Evolutionary conservation across 2,888 invertebrate species (phyloP), one percentile per base, ranked within the genome.

Genomic region (Acrocyrtus sp.): DNA sequence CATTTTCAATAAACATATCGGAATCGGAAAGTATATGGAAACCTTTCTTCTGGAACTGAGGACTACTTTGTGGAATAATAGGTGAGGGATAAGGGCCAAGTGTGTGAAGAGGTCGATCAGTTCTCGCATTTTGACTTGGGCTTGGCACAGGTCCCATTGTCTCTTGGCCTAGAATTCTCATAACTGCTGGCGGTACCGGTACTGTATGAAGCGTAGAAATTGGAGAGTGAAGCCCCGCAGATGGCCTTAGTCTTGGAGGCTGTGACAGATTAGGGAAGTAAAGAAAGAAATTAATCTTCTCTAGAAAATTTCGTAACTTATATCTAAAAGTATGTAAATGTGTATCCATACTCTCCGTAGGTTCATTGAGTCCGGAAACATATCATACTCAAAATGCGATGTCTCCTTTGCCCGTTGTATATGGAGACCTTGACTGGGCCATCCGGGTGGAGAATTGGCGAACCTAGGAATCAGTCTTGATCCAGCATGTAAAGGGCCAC

Each of bases 371-470:
- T 27, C 39, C 4, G 51, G 62, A 24, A 62, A 6, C 2, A 62
- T 51, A 51, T 62, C 62, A 51, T 62, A 62, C 22, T 62, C 62
- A 50, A 50, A 62, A 24, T 62, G 62, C 10, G 62, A 62, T 1
- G 27, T 24, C 22, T 62, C 62, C 26, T 62, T 41, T n/a, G 62
- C 62, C n/a, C 41, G 15, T 41, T 62, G 62, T 26, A 62, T 51
- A 15, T 60, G 60, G 5, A 48, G 34, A 6, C 34, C 29, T 6
- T 48, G 47, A 22, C 8, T 51, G 6, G 62, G 62, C 62, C 62
- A 62, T 10, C 3, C 24, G 15, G 57, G 3, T 24, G 8, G 50
- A 17, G 57, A 6, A n/a, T n/a, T 17, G 58, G 22, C 6, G 43
- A 27, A 2, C 45, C 2, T 58, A 45, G 26, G 39, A 21, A 10